These are phyloP conservation scores for Cyclophora albipunctata DNA, from an alignment of 2,888 invertebrate genomes.

Conservation along the genomic window DNA sequence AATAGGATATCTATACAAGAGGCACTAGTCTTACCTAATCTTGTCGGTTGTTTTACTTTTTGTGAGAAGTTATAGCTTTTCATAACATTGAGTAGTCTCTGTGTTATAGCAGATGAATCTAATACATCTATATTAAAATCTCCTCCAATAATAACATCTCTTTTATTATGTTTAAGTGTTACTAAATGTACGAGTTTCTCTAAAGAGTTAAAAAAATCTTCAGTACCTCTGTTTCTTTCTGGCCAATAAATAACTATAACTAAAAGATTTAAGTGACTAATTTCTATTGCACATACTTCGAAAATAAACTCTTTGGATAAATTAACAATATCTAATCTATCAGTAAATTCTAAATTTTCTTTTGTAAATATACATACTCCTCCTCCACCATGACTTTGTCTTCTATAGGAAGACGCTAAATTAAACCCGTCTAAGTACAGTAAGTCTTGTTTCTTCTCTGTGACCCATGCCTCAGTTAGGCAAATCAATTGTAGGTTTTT, in stretches of 20 bases:
- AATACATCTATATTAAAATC: background rate
- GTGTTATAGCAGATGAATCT: background rate
- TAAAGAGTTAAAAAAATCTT: constrained; percentile 1
- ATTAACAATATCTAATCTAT: background rate
- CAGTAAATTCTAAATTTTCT: background rate
- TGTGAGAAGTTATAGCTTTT: background rate
- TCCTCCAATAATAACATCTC: background rate
- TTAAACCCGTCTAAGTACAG: background rate
- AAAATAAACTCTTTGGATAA: background rate
- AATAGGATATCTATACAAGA: constrained; percentile 3
- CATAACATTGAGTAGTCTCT: background rate
- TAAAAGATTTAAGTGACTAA: background rate
- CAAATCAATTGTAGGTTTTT: background rate
- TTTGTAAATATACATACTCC: constrained; percentile 1
- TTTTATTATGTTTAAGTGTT: background rate
- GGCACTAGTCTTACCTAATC: background rate
- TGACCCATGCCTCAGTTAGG: constrained; percentile 4
- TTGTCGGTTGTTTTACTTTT: background rate
- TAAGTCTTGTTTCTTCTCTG: background rate
- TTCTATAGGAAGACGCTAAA: background rate
- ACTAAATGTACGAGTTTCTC: background rate
- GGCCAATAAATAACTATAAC: background rate
- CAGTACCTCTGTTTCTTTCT: background rate
- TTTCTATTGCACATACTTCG: constrained; percentile 2
- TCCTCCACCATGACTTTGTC: background rate